These are phyloP conservation scores for Lepisosteus osseus DNA, from an alignment of 2,113 vertebrate genomes.

Conservation along the genomic window DNA sequence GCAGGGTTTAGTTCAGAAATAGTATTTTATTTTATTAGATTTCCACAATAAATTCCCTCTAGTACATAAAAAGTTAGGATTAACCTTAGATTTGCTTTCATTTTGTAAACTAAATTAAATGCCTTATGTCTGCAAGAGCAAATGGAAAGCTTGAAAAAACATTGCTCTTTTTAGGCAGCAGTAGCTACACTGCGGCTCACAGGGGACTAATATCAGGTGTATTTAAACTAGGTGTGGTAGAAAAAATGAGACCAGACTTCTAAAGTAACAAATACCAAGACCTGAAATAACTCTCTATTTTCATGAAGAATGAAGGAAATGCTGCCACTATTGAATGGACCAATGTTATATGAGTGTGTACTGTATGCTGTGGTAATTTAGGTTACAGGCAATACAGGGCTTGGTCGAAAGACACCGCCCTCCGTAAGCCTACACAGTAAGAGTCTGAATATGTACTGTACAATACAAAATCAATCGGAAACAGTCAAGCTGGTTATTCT, in stretches of 20 bases:
- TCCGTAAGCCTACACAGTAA: conserved; percentile 22
- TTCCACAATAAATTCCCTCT: too few relatives aligned
- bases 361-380: conserved; percentile 15
- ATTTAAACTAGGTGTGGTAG: conserved; percentile 36
- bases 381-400: conserved; percentile 43
- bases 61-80: too few relatives aligned
- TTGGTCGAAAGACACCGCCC: conserved; percentile 31
- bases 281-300: conserved; percentile 17
- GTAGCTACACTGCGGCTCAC: conserved; percentile 40
- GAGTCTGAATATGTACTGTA: background rate
- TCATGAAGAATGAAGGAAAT: background rate
- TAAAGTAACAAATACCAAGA: conserved; percentile 44
- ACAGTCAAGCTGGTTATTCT: background rate
- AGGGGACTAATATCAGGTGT: conserved; percentile 56
- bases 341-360: conserved; percentile 52
- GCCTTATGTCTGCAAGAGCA: too few relatives aligned
- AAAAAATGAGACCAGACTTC: conserved; percentile 32
- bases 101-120: too few relatives aligned
- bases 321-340: conserved; percentile 15
- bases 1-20: too few relatives aligned
- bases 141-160: too few relatives aligned
- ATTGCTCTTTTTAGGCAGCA: background rate
- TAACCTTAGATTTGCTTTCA: too few relatives aligned
- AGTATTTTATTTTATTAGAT: too few relatives aligned
- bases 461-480: background rate